phyloP scores from a whole-genome alignment of 2,113 vertebrate species.

The Anthoscopus minutus region DNA sequence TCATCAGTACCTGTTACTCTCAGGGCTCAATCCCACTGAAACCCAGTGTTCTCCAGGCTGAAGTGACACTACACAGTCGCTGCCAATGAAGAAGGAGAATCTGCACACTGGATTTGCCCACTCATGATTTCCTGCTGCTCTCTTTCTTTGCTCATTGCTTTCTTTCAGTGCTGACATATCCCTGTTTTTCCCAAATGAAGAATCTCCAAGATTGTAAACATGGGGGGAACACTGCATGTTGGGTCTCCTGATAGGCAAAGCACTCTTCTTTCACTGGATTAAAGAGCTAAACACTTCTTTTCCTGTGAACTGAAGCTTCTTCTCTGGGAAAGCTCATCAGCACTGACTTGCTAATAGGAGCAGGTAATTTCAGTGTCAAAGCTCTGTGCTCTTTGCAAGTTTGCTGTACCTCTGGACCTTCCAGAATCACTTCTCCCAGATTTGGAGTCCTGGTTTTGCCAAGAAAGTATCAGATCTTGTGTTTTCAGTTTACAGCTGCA shows the following conservation, averaged over 20 bases:
- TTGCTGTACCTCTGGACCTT: background rate
- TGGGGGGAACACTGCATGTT: background rate
- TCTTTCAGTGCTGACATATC: background rate
- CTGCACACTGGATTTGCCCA: background rate
- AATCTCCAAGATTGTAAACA: background rate
- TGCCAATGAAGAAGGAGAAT: background rate
- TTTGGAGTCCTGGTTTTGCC: background rate
- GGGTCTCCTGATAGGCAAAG: background rate
- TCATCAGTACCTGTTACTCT: background rate
- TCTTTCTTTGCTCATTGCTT: background rate
- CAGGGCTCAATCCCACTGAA: background rate
- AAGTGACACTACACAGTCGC: background rate
- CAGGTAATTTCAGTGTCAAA: background rate
- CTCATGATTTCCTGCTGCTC: background rate
- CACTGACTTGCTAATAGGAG: background rate
- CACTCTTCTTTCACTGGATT: background rate
- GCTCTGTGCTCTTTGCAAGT: background rate
- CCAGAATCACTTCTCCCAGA: background rate
- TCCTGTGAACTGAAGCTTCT: background rate
- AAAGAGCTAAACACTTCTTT: background rate
- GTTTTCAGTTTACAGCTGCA: background rate
- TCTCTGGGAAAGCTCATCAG: background rate
- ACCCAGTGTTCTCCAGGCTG: background rate
- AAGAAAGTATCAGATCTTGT: background rate
- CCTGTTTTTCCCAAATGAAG: background rate